Evolutionary conservation across 1,140 invertebrate species (phyloP), one percentile per base, ranked within the genome.

Genomic region (Drosophila neocordata): DNA sequence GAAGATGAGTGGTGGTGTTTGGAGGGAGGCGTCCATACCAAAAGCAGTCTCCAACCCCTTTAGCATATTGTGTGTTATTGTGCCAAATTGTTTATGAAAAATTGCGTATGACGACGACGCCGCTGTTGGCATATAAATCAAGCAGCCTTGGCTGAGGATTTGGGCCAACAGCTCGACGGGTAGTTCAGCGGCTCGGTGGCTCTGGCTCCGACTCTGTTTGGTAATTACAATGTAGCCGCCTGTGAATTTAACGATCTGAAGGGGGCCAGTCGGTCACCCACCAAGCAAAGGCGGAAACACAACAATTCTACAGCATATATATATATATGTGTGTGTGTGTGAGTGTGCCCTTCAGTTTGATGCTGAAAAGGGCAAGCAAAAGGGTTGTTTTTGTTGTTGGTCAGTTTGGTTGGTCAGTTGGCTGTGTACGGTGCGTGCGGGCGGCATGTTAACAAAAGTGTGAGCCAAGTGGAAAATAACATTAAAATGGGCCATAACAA

Each of bases 71-170:
- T 82, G 67, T 82, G 82, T 82, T 77, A 79, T 85, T 83, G 83
- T 88, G 83, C 83, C 83, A 88, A 88, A 88, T 88, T 88, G 83
- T 88, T 88, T 88, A 88, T 88, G 83, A 88, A 88, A 88, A 88
- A 88, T 89, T 88, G 79, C 84, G 84, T 83, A 88, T 83, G 83
- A 79, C 82, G 78, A 62, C 74, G 78, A 56, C 81, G 69, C 53
- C 73, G 77, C 69, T 70, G 72, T 73, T 84, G 80, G 81, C 84
- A 69, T 76, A 88, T 88, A 88, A 88, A 88, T 88, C 84, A 88
- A 79, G 83, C 67, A 65, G 76, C 76, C 79, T 89, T 79, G 79
- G 65, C 65, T 53, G 59, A 88, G 83, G 83, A 88, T 88, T 88
- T 88, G 79, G 83, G 83, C 79, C 83, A 79, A 53, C 63, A 75